Evolutionary conservation across 2,888 invertebrate genomes (phyloP).

Genomic region (Metalampra italica): DNA sequence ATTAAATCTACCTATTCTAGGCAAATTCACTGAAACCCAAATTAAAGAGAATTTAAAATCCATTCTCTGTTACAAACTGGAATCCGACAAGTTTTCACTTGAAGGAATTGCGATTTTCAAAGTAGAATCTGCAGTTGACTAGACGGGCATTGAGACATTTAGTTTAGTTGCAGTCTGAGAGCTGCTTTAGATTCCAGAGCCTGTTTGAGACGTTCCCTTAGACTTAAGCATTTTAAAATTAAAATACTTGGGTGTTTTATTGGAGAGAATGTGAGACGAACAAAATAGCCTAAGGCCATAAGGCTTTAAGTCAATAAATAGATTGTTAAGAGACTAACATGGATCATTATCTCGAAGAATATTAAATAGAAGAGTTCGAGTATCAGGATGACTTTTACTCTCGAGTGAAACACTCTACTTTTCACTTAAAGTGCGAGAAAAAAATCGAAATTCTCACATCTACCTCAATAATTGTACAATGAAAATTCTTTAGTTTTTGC

Average conservation of each 20-base stretch:
- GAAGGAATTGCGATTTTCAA: slow-evolving; percentile 15
- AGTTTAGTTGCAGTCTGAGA: slow-evolving; percentile 2
- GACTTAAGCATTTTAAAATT: not conserved
- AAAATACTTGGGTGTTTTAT: not conserved
- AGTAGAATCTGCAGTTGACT: slow-evolving; percentile 14
- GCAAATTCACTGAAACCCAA: slow-evolving; percentile 5
- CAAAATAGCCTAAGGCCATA: too few relatives aligned
- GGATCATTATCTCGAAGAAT: too few relatives aligned
- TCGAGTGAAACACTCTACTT: too few relatives aligned
- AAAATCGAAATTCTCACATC: too few relatives aligned
- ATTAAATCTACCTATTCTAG: slow-evolving; percentile 3
- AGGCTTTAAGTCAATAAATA: too few relatives aligned
- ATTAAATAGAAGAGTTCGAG: too few relatives aligned
- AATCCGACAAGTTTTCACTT: slow-evolving; percentile 8
- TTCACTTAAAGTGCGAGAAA: too few relatives aligned
- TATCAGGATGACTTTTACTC: too few relatives aligned
- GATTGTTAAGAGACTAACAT: too few relatives aligned
- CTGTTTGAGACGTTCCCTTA: not conserved
- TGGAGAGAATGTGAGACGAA: not conserved
- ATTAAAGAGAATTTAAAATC: slow-evolving; percentile 4
- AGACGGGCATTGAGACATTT: slow-evolving; percentile 3
- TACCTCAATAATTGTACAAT: too few relatives aligned
- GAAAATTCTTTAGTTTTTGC: too few relatives aligned
- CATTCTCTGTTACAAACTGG: slow-evolving; percentile 6
- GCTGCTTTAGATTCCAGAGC: not conserved